Percentiles rank a stretch among this genome's conserved stretches.
Evolutionary conservation across 1,140 invertebrate species (phyloP).

Genomic region (Apis dorsata): DNA sequence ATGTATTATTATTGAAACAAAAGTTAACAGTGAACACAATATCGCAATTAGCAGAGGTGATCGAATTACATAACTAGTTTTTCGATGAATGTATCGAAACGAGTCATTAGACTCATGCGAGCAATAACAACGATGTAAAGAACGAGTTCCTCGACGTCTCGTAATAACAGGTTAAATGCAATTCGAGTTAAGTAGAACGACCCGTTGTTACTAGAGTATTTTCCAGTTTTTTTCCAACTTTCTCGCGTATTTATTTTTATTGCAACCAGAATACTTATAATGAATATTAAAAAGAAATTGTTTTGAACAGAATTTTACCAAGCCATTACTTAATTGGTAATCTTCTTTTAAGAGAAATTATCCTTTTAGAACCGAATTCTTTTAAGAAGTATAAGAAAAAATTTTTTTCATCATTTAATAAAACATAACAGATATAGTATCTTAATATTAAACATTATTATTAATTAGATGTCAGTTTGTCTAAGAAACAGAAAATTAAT

Average conservation of each 20-base stretch:
- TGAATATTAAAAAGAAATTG: neutral
- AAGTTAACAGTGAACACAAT: neutral
- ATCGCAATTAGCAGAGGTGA: neutral
- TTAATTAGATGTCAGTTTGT: too few relatives aligned
- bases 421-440: too few relatives aligned
- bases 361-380: too few relatives aligned
- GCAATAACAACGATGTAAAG: slow-evolving; percentile 13
- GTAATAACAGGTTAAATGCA: slow-evolving; percentile 17
- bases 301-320: neutral
- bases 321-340: neutral
- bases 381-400: too few relatives aligned
- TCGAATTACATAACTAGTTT: neutral
- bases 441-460: too few relatives aligned
- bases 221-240: neutral
- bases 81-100: slow-evolving; percentile 10
- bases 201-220: neutral
- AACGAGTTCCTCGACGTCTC: slow-evolving; percentile 7
- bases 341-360: neutral
- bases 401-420: too few relatives aligned
- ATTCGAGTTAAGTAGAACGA: slow-evolving; percentile 6
- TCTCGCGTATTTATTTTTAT: slow-evolving; percentile 1
- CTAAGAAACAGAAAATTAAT: neutral
- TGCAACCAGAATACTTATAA: neutral
- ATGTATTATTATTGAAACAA: neutral
- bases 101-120: slow-evolving; percentile 1